These are phyloP conservation scores for Caenorhabditis inopinata DNA, from an alignment of 1,140 invertebrate species.

Conservation along the genomic window DNA sequence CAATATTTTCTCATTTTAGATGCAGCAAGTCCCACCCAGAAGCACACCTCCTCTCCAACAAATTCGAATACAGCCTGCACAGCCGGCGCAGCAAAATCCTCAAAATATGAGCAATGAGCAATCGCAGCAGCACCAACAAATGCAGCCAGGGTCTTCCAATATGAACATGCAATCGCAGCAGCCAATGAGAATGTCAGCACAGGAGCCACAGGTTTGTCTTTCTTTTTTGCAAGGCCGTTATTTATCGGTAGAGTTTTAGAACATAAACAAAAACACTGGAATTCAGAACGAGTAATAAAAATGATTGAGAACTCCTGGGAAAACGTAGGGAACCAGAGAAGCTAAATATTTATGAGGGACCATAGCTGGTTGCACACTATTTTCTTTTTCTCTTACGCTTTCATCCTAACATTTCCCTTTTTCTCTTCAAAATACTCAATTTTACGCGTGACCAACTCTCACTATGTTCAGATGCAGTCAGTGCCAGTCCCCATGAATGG, in stretches of 20 bases:
- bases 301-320: neutral
- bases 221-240: too few relatives aligned
- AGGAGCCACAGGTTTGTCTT: neutral
- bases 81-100: neutral
- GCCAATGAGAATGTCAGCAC: neutral
- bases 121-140: neutral
- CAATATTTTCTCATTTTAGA: too few relatives aligned
- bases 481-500: neutral
- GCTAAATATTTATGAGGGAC: constrained; percentile 14
- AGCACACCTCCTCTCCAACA: neutral
- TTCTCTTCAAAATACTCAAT: neutral
- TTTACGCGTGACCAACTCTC: neutral
- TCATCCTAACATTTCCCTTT: neutral
- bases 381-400: neutral
- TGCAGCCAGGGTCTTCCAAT: neutral
- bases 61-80: neutral
- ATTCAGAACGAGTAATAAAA: too few relatives aligned
- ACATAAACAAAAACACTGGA: too few relatives aligned
- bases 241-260: too few relatives aligned
- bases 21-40: neutral
- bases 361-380: neutral
- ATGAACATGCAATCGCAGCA: neutral
- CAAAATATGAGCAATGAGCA: neutral
- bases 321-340: neutral
- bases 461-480: neutral